Conservation (phyloP, 2,888 invertebrate genomes). For the Dilophus febrilis region DNA sequence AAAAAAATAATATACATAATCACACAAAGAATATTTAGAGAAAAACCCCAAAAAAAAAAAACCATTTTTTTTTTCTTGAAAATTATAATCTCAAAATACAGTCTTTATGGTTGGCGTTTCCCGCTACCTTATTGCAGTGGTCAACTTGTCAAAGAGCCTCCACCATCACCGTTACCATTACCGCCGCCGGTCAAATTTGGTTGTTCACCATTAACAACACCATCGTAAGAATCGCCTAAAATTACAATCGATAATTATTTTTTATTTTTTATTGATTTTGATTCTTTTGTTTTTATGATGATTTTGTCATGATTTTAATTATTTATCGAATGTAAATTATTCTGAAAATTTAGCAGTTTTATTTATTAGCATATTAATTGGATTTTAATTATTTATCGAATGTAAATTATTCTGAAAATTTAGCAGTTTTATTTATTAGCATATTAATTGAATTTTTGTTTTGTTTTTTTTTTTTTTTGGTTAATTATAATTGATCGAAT, state of each 20-base stretch:
- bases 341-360: no score
- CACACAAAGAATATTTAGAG: neutral
- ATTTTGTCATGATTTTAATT: no score
- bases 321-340: no score
- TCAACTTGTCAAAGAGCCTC: conserved; percentile 48
- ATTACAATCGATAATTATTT: no score
- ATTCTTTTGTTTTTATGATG: neutral
- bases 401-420: no score
- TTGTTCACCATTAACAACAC: conserved; percentile 46
- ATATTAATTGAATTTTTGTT: no score
- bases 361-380: no score
- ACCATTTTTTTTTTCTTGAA: neutral
- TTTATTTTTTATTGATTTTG: no score
- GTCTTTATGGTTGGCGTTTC: conserved; percentile 93
- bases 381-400: no score
- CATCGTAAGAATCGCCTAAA: conserved; percentile 43
- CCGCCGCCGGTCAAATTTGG: conserved; percentile 62
- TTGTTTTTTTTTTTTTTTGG: no score
- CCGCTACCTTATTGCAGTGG: conserved; percentile 93
- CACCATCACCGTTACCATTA: conserved; percentile 62
- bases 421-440: no score
- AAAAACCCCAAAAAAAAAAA: neutral
- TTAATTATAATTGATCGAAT: no score
- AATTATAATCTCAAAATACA: conserved; percentile 28
- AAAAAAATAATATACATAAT: neutral